Evolutionary conservation across 2,797 vertebrate species (phyloP).

Genomic region (Chromis chromis): DNA sequence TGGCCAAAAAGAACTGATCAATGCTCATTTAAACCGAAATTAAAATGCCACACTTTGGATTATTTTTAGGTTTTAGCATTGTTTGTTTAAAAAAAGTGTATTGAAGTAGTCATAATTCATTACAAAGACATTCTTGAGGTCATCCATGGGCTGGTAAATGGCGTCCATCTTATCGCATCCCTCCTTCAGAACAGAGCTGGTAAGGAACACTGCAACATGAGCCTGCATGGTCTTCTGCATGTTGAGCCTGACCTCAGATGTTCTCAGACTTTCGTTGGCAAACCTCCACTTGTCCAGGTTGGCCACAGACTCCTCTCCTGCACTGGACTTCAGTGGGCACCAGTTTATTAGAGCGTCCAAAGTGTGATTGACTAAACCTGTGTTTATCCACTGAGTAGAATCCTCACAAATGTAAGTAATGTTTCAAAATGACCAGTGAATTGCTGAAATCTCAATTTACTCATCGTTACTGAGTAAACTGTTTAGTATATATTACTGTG

Average conservation of each 20-base stretch:
- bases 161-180: slow-evolving; percentile 92
- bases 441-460: neutral
- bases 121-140: no score
- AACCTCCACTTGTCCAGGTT: slow-evolving; percentile 96
- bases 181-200: slow-evolving; percentile 92
- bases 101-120: no score
- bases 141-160: slow-evolving; percentile 87
- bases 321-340: slow-evolving; percentile 89
- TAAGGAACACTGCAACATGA: slow-evolving; percentile 96
- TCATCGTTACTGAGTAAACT: neutral
- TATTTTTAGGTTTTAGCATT: neutral
- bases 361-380: neutral
- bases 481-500: neutral
- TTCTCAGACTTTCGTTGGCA: slow-evolving; percentile 90
- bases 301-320: slow-evolving; percentile 95
- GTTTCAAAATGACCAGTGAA: slow-evolving; percentile 3
- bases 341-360: neutral
- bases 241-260: slow-evolving; percentile 93
- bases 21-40: neutral
- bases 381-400: slow-evolving; percentile 2
- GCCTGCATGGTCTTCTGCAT: no score
- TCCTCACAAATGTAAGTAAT: neutral
- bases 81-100: neutral
- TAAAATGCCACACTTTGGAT: no score
- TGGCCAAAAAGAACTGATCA: neutral